Evolutionary conservation across 1,140 invertebrate species (phyloP), one percentile per base, ranked within the genome.

Genomic region (Ectropis grisescens): DNA sequence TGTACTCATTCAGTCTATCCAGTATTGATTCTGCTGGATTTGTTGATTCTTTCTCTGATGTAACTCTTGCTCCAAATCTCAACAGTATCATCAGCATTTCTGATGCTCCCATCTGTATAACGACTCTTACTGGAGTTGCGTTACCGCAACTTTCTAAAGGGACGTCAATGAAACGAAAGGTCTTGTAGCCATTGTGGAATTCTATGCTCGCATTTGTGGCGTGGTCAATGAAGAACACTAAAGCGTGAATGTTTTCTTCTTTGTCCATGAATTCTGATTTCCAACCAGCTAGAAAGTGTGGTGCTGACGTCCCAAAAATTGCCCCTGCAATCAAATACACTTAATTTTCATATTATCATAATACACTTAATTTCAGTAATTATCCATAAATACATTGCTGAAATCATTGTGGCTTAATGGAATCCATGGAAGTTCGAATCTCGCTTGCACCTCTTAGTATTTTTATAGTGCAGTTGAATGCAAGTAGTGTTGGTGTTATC

Each of bases 281-380:
- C 91, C 92, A 93, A 6, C 91, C 92, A 1, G 90, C 90, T 31
- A 93, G 82, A 41, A 92, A 90, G 49, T 91, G 88, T 0, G 91
- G 91, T 2, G 91, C 90, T 58, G 88, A 85, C 14, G 87, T 88
- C 1, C 91, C 91, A 48, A 93, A 91, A 39, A 94, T 87, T 1
- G 91, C 91, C 4, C 91, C 79, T 83, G 49, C 34, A 66, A 66
- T 14, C 24, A 38, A 22, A 29, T 31, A 13, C 13, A n/a, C n/a
- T n/a, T n/a, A n/a, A n/a, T n/a, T n/a, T n/a, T n/a, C n/a, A n/a
- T n/a, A n/a, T n/a, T 36, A n/a, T n/a, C n/a, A n/a, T n/a, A n/a
- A n/a, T n/a, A n/a, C n/a, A n/a, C n/a, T n/a, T n/a, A n/a, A n/a
- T n/a, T n/a, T n/a, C n/a, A n/a, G n/a, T n/a, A n/a, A n/a, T n/a